Evolutionary conservation across 2,797 vertebrate genomes (phyloP), one percentile per base, ranked within the genome.

Genomic region (Erpetoichthys calabaricus): DNA sequence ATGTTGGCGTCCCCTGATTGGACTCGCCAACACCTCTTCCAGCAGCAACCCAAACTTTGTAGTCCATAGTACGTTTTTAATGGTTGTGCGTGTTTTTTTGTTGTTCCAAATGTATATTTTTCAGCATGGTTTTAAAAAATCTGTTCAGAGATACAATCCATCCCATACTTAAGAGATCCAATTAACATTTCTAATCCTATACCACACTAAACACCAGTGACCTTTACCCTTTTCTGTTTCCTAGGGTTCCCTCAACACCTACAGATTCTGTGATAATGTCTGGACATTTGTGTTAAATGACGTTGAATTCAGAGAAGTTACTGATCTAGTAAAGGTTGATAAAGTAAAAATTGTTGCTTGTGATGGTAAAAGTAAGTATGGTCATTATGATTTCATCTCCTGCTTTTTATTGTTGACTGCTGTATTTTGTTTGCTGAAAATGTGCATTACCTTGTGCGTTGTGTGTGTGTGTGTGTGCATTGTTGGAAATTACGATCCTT

Each of bases 321-420:
- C 94, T 2, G 95, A 99, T 68, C 83, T 99, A 55, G 92, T 98
- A 61, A 97, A 97, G 78, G 94, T 99, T 67, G 94, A 99, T 78
- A 99, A 99, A 84, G 93, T 97, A 70, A 99, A 99, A 80, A 99
- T 99, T 8, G 94, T 97, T 46, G 95, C 94, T 49, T 98, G 94
- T 69, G 95, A 99, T 63, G 95, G 95, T 64, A 98, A 99, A 90
- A 99, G 94, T 86, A 88, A 91, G 90, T 88, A 71, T 3, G 62
- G 56, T 45, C 47, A 62, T 66, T 44, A 68, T 64, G 64, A 64
- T 8, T 5, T 57, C 25, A 25, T 50, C 45, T 51, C 3, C 1
- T 10, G 0, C 3, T 51, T 3, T 3, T 25, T 47, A 8, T 5
- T n/a, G 5, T 44, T 2, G 2, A 54, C 50, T 4, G 8, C 8